These are phyloP conservation scores for Azemiops feae DNA, from an alignment of 2,113 vertebrate species.

Conservation along the genomic window DNA sequence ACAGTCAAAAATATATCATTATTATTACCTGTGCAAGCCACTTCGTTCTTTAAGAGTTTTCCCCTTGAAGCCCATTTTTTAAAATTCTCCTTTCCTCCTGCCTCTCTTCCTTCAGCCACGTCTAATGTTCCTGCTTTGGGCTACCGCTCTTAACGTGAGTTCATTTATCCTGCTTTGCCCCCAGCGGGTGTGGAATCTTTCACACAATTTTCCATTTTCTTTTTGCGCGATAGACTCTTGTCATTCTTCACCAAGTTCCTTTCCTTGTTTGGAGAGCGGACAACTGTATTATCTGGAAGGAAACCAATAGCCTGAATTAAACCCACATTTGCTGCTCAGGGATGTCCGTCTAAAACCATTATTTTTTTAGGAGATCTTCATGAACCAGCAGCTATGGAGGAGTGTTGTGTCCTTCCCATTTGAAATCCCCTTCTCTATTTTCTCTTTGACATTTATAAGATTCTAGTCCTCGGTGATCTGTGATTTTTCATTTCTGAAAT, in stretches of 20 bases:
- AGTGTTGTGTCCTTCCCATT: conserved; percentile 2
- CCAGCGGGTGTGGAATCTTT: neutral
- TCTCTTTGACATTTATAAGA: conserved; percentile 24
- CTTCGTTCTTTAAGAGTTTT: too few relatives aligned
- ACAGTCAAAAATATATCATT: neutral
- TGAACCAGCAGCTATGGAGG: conserved; percentile 25
- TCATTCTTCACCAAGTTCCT: accelerated
- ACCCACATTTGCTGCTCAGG: conserved; percentile 41
- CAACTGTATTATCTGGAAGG: conserved; percentile 11
- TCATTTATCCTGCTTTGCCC: neutral
- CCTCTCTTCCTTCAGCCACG: too few relatives aligned
- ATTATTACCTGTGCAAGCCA: neutral
- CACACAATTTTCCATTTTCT: neutral
- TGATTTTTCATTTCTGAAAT: neutral
- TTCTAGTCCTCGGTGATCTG: neutral
- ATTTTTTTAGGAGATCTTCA: conserved; percentile 27
- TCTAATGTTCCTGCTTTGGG: neutral
- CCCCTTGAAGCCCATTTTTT: neutral
- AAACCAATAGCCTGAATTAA: conserved; percentile 52
- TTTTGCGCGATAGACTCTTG: neutral
- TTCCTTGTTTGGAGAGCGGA: conserved; percentile 13
- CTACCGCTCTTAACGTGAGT: neutral
- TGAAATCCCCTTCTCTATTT: conserved; percentile 16
- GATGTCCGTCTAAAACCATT: conserved; percentile 18
- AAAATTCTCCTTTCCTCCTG: neutral